Evolutionary conservation across 37 sponge, comb jelly and placozoan species (phyloP).

Genomic region (Aphrocallistes beatrix): DNA sequence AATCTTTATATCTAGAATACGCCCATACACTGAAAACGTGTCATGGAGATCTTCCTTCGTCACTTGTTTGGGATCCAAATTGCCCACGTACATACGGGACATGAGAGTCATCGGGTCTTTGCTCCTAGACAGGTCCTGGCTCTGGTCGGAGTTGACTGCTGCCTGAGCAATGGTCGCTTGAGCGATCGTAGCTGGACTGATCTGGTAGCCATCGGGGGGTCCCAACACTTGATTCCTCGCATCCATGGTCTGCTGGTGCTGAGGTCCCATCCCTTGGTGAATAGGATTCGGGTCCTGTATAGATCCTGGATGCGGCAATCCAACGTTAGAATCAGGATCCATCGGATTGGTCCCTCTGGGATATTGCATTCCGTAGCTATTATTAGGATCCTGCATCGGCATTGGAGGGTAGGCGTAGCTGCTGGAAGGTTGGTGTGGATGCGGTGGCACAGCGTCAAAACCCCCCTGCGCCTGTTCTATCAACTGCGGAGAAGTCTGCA

Average conservation of each 20-base stretch:
- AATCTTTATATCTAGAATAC: neutral
- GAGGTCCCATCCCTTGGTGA: neutral
- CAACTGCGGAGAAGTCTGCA: neutral
- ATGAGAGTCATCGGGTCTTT: conserved; percentile 7
- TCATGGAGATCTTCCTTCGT: neutral
- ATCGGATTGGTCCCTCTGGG: neutral
- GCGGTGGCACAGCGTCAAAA: neutral
- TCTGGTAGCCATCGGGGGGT: neutral
- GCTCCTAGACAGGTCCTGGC: conserved; percentile 1
- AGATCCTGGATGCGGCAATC: no score
- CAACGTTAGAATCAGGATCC: neutral
- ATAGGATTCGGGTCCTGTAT: neutral
- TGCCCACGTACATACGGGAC: conserved; percentile 15
- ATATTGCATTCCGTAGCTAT: neutral
- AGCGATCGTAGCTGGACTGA: neutral
- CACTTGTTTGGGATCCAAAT: neutral
- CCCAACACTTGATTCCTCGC: neutral
- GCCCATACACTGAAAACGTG: neutral
- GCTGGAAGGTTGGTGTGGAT: neutral
- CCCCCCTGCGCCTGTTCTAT: neutral
- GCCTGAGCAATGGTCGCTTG: neutral
- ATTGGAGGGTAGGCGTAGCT: neutral
- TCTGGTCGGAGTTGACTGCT: neutral
- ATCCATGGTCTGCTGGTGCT: neutral
- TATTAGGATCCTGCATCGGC: neutral